phyloP scores from a whole-genome alignment of 2,797 vertebrate species.

The Nannoperca australis region DNA sequence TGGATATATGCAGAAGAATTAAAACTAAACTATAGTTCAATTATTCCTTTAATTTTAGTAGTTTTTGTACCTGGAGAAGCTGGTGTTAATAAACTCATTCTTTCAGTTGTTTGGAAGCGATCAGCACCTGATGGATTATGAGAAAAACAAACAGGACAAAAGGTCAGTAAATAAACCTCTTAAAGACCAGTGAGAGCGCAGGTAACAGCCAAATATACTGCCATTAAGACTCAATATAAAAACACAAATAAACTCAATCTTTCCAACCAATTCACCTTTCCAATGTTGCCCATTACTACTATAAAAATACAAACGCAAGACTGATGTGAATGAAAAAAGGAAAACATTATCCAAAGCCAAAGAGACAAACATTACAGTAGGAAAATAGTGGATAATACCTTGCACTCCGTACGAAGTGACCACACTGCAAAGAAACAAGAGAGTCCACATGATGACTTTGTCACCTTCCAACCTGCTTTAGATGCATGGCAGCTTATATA shows the following conservation, averaged over 20 bases:
- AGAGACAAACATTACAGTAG: background rate
- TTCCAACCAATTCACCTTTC: background rate
- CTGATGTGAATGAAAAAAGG: background rate
- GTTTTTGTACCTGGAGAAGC: background rate
- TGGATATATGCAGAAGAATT: background rate
- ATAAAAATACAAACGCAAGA: background rate
- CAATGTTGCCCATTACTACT: background rate
- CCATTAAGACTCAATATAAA: background rate
- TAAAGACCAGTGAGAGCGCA: background rate
- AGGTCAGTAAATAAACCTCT: background rate
- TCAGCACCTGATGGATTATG: constrained; percentile 13
- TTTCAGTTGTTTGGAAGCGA: background rate
- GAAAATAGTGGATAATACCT: constrained; percentile 54
- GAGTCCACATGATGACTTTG: constrained; percentile 62
- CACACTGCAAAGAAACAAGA: constrained; percentile 64
- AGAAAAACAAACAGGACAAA: constrained; percentile 16
- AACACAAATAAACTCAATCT: background rate
- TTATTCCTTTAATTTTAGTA: constrained; percentile 1
- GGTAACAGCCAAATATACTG: background rate
- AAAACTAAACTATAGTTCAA: background rate
- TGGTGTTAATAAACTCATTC: background rate
- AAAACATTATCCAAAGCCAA: constrained; percentile 3
- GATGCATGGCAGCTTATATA: constrained; percentile 59
- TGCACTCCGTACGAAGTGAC: constrained; percentile 36
- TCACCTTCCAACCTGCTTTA: constrained; percentile 39